Conservation (phyloP, 2,888 invertebrate species). For the Andrena flavipes region DNA sequence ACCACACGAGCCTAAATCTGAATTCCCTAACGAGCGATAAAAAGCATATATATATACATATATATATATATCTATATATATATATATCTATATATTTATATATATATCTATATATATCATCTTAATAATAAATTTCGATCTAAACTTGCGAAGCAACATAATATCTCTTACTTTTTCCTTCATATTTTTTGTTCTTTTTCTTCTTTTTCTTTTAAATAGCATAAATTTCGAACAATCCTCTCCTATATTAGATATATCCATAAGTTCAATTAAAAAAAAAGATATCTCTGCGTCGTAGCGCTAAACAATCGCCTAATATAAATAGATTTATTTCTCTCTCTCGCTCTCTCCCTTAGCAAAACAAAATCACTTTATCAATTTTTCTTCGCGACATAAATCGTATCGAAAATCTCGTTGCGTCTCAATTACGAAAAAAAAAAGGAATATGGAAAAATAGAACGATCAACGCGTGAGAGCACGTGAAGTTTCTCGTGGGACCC, state of each 20-base stretch:
- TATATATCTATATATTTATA: conserved; percentile 38
- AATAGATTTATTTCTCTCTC: conserved; percentile 17
- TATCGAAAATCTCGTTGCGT: conserved; percentile 27
- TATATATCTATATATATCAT: conserved; percentile 19
- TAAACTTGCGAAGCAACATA: conserved; percentile 41
- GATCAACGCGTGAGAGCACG: conserved; percentile 37
- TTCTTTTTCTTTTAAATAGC: conserved; percentile 30
- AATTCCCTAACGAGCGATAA: conserved; percentile 43
- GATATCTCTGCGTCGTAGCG: conserved; percentile 17
- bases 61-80: conserved; percentile 23
- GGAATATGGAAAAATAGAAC: conserved; percentile 2
- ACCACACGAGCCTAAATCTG: conserved; percentile 35
- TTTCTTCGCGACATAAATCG: conserved; percentile 6
- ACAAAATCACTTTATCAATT: conserved; percentile 20
- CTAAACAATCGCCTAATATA: conserved; percentile 35
- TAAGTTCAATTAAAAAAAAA: conserved; percentile 22
- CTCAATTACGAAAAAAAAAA: conserved; percentile 15
- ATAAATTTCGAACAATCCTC: conserved; percentile 35
- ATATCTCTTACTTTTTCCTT: conserved; percentile 20
- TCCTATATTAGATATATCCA: conserved; percentile 27
- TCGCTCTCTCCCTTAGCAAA: conserved; percentile 8
- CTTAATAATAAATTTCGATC: conserved; percentile 27
- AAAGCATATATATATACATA: conserved; percentile 44
- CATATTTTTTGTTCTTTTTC: background rate
- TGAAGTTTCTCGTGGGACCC: conserved; percentile 56